Base-by-base conservation (phyloP, 1,140 invertebrate genomes). In the Araneus ventricosus region DNA sequence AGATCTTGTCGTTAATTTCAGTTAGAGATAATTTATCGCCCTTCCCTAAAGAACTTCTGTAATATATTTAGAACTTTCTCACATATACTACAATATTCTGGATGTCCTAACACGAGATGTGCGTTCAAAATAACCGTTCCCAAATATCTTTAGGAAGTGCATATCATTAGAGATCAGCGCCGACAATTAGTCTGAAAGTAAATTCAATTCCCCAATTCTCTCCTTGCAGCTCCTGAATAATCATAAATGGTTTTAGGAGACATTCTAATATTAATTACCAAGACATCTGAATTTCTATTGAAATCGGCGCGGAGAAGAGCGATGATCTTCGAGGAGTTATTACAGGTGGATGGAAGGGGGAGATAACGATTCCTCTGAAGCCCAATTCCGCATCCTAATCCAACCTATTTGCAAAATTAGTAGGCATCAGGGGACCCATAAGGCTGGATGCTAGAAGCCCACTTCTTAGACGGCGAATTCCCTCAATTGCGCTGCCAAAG, bases 251-350 rank as follows among this genome's bases (percentile, higher is more conserved):
- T 34, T 75, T 37, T 75, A 37, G 14, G 70, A 34, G 67, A 6
- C 30, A 75, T 75, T 75, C 70, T 37, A 75, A 75, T 75, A 75
- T 30, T 75, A 75, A 75, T 75, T 34, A 75, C 34, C 70, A 22
- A 75, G 4, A 20, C 70, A 75, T 67, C 63, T 27, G 63, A 63
- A 24, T 63, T 37, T 75, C 70, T 75, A 75, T 75, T 27, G 14
- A 75, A 34, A 75, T 34, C 20, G 30, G 27, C 10, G 34, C 17
- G 17, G 27, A 22, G 70, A 75, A 75, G 70, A 30, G 34, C 34
- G 70, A 75, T 75, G 67, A 75, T 75, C 67, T 75, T 37, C 17
- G 30, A 14, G 4, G 30, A 75, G 30, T 75, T 37, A 75, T 75
- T 75, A 20, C 70, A 37, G 27, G 67, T 70, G 67, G 34, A 37